Evolutionary conservation across 2,113 vertebrate genomes (phyloP).

Genomic region (Vulpes lagopus): DNA sequence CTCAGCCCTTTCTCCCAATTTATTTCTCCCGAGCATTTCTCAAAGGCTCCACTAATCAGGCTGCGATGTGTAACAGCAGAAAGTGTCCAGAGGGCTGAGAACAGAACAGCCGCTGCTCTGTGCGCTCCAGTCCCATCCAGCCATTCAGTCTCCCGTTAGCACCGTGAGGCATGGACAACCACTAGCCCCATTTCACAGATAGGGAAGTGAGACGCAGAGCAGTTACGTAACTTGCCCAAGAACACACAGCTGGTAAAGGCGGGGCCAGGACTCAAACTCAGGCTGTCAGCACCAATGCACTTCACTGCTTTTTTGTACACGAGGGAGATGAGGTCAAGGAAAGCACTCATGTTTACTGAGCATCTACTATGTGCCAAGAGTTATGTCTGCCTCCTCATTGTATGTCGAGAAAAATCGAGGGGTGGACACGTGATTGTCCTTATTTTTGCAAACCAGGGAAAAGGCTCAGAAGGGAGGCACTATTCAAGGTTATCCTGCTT

Average conservation of each 20-base stretch:
- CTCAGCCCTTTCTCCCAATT: not conserved
- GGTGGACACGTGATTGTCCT: not conserved
- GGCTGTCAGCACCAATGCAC: fast-evolving
- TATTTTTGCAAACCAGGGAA: not conserved
- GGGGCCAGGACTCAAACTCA: not conserved
- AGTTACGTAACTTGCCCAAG: not conserved
- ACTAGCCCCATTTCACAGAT: not conserved
- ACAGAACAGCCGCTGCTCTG: not conserved
- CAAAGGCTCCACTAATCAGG: fast-evolving
- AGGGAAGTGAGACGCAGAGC: not conserved
- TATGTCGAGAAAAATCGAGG: not conserved
- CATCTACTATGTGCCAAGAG: not conserved
- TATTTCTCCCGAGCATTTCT: not conserved
- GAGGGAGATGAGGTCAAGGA: not conserved
- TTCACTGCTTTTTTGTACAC: fast-evolving
- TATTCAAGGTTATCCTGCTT: not conserved
- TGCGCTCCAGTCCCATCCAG: fast-evolving
- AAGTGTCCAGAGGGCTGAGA: not conserved
- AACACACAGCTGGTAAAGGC: not conserved
- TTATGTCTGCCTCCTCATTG: not conserved
- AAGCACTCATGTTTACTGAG: fast-evolving
- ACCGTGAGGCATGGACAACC: not conserved
- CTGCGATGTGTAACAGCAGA: not conserved
- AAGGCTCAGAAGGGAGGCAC: not conserved
- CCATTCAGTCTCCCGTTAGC: not conserved